A percentile compares a stretch with the other conserved stretches of the same genome.
These are phyloP conservation scores for Gymnoscopelus braueri DNA, from an alignment of 2,797 vertebrate genomes.

Conservation along the genomic window DNA sequence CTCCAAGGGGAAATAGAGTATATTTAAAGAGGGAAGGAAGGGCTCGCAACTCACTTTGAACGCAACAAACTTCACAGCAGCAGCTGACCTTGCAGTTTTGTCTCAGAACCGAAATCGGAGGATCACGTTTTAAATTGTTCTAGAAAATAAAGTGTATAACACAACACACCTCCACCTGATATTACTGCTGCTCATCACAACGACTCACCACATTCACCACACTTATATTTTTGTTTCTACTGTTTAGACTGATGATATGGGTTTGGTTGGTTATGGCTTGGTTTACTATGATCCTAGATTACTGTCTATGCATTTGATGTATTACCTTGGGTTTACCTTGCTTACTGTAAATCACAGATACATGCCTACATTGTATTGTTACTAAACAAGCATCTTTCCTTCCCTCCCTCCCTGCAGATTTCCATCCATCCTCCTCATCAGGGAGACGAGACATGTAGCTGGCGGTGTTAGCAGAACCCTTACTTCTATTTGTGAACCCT, in stretches of 20 bases:
- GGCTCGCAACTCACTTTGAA: no score
- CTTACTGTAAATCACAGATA: background rate
- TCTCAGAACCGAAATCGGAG: no score
- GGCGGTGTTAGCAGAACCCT: constrained; percentile 40
- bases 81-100: no score
- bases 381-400: background rate
- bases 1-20: no score
- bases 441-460: constrained; percentile 73
- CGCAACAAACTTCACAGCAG: no score
- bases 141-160: no score
- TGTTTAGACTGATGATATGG: background rate
- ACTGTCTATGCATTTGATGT: background rate
- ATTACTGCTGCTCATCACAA: constrained; percentile 7
- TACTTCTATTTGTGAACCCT: constrained; percentile 58
- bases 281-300: constrained; percentile 7
- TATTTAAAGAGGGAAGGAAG: no score
- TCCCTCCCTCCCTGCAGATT: constrained; percentile 29
- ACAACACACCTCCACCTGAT: no score
- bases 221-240: background rate
- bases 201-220: constrained; percentile 14
- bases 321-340: constrained; percentile 2
- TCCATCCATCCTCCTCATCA: constrained; percentile 45
- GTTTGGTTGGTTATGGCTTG: no score
- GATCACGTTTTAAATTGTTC: no score
- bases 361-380: no score